Conservation (phyloP, 2,113 vertebrate species). For the Perca flavescens region DNA sequence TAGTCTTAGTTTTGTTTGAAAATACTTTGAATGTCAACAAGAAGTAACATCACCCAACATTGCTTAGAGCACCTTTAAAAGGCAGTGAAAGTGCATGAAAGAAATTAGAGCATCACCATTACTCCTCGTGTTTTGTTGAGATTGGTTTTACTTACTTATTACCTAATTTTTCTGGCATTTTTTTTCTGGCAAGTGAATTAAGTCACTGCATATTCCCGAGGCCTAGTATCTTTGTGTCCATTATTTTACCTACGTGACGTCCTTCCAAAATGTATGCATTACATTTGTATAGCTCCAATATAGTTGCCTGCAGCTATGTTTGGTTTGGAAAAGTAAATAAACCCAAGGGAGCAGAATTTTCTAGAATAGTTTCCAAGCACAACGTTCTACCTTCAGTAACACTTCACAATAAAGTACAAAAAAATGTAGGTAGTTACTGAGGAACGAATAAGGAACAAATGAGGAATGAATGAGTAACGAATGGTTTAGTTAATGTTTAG, state of each 20-base stretch:
- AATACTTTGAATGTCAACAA: too few relatives aligned
- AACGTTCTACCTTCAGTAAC: neutral
- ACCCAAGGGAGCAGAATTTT: neutral
- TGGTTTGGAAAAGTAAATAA: neutral
- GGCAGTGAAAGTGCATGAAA: neutral
- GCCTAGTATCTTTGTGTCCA: neutral
- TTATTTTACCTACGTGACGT: neutral
- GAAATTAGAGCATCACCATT: neutral
- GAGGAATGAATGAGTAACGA: too few relatives aligned
- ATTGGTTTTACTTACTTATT: neutral
- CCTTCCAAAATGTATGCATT: neutral
- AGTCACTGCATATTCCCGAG: neutral
- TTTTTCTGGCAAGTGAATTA: neutral
- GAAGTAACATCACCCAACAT: too few relatives aligned
- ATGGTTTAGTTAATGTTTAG: too few relatives aligned
- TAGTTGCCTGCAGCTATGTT: constrained; percentile 6
- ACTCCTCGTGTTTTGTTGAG: neutral
- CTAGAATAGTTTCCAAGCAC: neutral
- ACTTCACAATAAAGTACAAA: too few relatives aligned
- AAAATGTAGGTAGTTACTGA: too few relatives aligned
- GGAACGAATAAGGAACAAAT: too few relatives aligned
- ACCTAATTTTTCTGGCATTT: too few relatives aligned
- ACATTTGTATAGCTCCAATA: neutral
- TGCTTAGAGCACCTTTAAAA: neutral
- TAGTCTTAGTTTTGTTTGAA: too few relatives aligned